Base-by-base conservation (phyloP, 2,888 invertebrate genomes). In the Alloplasta piceator region DNA sequence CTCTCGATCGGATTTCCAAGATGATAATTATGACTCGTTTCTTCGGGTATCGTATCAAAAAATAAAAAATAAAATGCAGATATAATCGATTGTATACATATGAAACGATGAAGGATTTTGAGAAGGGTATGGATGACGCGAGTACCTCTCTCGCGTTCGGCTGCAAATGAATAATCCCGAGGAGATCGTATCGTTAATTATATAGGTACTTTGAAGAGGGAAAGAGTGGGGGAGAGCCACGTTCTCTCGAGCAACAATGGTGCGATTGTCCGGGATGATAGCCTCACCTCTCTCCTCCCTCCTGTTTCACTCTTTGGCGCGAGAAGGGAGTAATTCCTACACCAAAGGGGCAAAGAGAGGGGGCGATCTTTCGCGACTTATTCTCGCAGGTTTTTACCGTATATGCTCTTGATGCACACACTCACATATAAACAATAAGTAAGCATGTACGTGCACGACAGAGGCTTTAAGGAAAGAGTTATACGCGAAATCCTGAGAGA, bases 121-220 rank as follows among this genome's bases (percentile, higher is more conserved):
- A 16, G 43, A 26, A 56, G 39, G 38, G 10, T 26, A 38, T 48
- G 12, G 56, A 73, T 63, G 66, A 61, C 46, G 71, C 74, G 78
- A 82, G 78, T 75, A 75, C 74, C 63, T 83, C 75, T 72, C 58
- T 55, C 78, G 63, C 84, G 85, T 84, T 86, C 86, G 85, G 83
- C 83, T 77, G 85, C 87, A 88, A 88, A 90, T 90, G 89, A 90
- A 90, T 90, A 88, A 90, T 90, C 88, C 86, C 84, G 82, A 78
- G 84, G 77, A 90, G 90, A 90, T 89, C 86, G 84, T 90, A 91
- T 91, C 90, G 89, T 88, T 91, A 91, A 91, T 91, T 90, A 89
- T 85, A 85, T 83, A 83, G 85, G 83, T 80, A 80, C 80, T 60
- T 60, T 26, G 26, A 26, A 26, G 26, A 26, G 3, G 26, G 26